Base-by-base conservation (phyloP, 2,888 invertebrate genomes). In the Anthophora plumipes region DNA sequence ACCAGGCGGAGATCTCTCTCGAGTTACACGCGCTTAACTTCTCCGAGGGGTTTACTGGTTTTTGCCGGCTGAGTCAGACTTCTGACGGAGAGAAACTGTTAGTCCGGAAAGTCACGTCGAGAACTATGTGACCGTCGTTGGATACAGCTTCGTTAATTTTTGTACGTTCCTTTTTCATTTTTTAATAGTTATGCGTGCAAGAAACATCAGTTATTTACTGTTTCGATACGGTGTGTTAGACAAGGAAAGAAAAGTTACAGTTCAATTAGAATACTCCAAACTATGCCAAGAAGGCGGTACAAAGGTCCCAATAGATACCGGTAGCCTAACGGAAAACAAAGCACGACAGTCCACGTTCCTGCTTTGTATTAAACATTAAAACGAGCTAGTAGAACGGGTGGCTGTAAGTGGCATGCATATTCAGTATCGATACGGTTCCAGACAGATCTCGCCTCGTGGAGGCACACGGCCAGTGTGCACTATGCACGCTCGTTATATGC, bases 401-500 rank as follows among this genome's bases (percentile, higher is more conserved):
- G 20, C n/a, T 31, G 31, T 54, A 41, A 61, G 52, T 41, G 41
- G 46, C 52, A 71, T 71, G 46, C 52, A 67, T 79, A 70, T 79
- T 74, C 70, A 63, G 46, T 59, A 59, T 71, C 57, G 71, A 60
- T 54, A 61, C 59, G 64, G n/a, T 48, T 22, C 50, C 46, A 70
- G 79, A 39, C 48, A 54, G 59, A 52, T 64, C 63, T 20, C 55
- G 17, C 50, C 60, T 59, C 59, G 54, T 25, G 52, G 67, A 50
- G 74, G 69, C 69, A 71, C 71, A 64, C 68, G 54, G 64, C 22
- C 52, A 41, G 67, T 31, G 31, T 31, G 31, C 31, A 37, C 43
- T 85, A 85, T 82, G n/a, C 25, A 55, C 39, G 85, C 89, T 89
- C 83, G 88, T 90, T 89, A 88, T 80, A 88, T 81, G 82, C 83